A percentile compares a stretch with the other conserved stretches of the same genome.
Evolutionary conservation across 2,113 vertebrate species (phyloP).

Genomic region (Cnemophilus loriae): DNA sequence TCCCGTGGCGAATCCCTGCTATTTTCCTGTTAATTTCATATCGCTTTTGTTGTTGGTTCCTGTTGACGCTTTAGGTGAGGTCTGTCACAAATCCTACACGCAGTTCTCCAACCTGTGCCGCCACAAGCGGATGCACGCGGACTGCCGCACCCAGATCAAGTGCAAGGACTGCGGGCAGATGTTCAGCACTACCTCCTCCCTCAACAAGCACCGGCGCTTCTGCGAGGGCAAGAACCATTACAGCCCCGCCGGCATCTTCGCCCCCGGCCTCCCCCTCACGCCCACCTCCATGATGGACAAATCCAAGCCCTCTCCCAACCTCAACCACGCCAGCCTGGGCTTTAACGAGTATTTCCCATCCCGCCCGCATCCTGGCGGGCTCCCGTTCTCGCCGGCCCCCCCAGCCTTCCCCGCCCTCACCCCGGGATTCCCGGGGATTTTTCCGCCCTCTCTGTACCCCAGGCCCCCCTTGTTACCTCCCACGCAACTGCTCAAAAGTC

Average conservation of each 20-base stretch:
- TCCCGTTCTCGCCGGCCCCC: conserved; percentile 84
- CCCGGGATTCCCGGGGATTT: conserved; percentile 89
- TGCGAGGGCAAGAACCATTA: conserved; percentile 99
- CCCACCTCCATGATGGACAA: conserved; percentile 92
- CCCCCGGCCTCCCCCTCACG: conserved; percentile 87
- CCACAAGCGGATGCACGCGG: conserved; percentile 99
- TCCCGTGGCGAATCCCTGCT: rapidly evolving
- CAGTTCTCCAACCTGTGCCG: conserved; percentile 99
- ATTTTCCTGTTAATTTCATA: conserved; percentile 61
- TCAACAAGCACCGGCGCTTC: conserved; percentile 99
- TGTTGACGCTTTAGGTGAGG: conserved; percentile 88
- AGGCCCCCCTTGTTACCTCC: conserved; percentile 91
- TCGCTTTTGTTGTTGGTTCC: conserved; percentile 51
- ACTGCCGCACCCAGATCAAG: conserved; percentile 99
- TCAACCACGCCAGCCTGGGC: conserved; percentile 86
- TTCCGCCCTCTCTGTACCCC: conserved; percentile 90
- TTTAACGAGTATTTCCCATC: conserved; percentile 93
- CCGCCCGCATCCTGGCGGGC: conserved; percentile 82
- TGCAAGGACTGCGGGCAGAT: conserved; percentile 99
- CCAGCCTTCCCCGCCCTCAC: conserved; percentile 80
- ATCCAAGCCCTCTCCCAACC: conserved; percentile 82
- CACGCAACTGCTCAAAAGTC: conserved; percentile 89
- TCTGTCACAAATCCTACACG: conserved; percentile 99
- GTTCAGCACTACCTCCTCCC: conserved; percentile 99
- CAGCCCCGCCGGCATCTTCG: conserved; percentile 83